Conservation (phyloP, 2,797 vertebrate genomes). For the Cossypha niveicapilla region DNA sequence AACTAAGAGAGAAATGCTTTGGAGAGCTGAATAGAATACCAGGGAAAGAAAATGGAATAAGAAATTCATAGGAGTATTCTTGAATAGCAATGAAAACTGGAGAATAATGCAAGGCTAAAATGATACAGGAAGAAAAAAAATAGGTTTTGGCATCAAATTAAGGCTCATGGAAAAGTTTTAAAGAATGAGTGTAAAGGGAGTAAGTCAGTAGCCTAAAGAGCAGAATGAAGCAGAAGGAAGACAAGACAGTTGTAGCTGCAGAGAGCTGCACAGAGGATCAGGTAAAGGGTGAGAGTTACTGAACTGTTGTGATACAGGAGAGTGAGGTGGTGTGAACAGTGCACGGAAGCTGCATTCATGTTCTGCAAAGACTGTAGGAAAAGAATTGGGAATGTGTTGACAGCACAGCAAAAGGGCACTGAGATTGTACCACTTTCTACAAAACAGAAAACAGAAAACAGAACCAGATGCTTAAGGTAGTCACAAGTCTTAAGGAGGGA, state of each 20-base stretch:
- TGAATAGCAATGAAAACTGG: slow-evolving; percentile 44
- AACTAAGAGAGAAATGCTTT: slow-evolving; percentile 24
- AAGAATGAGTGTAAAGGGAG: neutral
- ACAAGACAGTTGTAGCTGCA: neutral
- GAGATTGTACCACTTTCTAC: neutral
- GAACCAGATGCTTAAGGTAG: neutral
- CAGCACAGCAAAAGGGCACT: neutral
- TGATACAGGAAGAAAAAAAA: slow-evolving; percentile 34
- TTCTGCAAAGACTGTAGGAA: neutral
- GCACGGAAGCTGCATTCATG: neutral
- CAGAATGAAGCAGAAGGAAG: neutral
- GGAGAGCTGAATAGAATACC: slow-evolving; percentile 36
- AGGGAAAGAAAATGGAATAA: slow-evolving; percentile 36
- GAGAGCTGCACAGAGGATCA: neutral
- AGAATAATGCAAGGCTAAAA: slow-evolving; percentile 26
- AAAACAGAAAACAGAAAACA: neutral
- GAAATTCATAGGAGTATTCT: slow-evolving; percentile 31
- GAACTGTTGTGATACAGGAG: neutral
- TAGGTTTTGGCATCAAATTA: slow-evolving; percentile 16
- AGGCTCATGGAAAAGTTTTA: slow-evolving; percentile 16
- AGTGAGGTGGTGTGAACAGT: neutral
- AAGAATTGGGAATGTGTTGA: neutral
- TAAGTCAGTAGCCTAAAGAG: neutral
- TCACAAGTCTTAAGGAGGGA: neutral
- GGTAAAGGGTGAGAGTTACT: neutral